These are phyloP conservation scores for Toxostoma redivivum DNA, from an alignment of 2,113 vertebrate genomes.

Conservation along the genomic window DNA sequence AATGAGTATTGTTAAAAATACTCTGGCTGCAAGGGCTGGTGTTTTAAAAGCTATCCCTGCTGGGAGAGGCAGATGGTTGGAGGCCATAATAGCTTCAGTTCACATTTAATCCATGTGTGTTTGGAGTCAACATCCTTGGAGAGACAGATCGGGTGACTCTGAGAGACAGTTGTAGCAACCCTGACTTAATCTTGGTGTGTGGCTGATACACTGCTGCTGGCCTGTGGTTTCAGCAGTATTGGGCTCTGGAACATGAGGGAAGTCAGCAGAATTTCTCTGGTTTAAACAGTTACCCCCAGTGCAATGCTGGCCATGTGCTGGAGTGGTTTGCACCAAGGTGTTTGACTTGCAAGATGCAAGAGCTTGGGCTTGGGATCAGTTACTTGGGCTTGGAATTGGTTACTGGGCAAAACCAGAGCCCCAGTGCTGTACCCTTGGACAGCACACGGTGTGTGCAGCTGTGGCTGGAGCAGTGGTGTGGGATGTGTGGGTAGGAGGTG, in stretches of 20 bases:
- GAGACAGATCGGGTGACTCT: slow-evolving; percentile 16
- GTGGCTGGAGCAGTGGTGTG: not conserved
- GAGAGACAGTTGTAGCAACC: slow-evolving; percentile 7
- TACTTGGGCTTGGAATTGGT: not conserved
- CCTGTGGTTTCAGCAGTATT: not conserved
- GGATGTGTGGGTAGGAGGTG: accelerated
- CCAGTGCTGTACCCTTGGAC: not conserved
- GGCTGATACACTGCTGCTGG: not conserved
- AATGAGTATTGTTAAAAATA: not conserved
- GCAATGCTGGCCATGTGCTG: not conserved
- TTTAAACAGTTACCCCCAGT: not conserved
- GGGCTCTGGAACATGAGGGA: not conserved
- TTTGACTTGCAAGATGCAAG: not conserved
- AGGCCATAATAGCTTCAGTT: slow-evolving; percentile 33
- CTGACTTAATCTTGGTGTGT: not conserved
- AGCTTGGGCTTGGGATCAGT: not conserved
- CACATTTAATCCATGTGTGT: slow-evolving; percentile 42
- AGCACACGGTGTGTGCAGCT: accelerated
- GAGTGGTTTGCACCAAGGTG: not conserved
- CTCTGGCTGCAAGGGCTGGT: not conserved
- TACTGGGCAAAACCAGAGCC: not conserved
- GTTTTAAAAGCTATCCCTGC: not conserved
- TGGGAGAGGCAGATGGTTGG: slow-evolving; percentile 55
- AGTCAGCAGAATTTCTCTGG: not conserved
- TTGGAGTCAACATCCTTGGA: slow-evolving; percentile 50